Conservation (phyloP, 2,113 vertebrate species). For the Loxodonta africana region DNA sequence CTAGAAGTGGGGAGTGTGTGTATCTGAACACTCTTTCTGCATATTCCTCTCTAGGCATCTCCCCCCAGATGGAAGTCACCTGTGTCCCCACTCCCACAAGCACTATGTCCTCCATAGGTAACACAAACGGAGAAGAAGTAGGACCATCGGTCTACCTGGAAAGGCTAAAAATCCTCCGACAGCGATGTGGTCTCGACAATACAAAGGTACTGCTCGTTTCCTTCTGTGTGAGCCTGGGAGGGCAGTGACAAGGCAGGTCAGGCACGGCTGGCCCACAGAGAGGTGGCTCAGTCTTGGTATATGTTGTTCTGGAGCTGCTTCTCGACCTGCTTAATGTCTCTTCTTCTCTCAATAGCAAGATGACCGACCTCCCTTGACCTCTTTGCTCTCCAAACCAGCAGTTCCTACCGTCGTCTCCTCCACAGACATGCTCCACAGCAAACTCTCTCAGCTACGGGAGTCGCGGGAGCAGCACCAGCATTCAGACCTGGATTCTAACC, state of each 20-base stretch:
- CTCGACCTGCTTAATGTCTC: background rate
- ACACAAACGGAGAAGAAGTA: conserved; percentile 95
- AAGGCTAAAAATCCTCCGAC: conserved; percentile 97
- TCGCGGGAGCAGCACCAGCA: conserved; percentile 97
- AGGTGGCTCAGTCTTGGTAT: accelerated
- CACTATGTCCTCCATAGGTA: conserved; percentile 89
- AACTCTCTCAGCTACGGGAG: conserved; percentile 98
- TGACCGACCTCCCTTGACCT: conserved; percentile 93
- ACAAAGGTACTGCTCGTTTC: conserved; percentile 90
- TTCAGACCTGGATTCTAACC: conserved; percentile 92
- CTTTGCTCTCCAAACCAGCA: conserved; percentile 95
- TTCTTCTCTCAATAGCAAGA: conserved; percentile 85
- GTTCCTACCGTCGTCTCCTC: conserved; percentile 94
- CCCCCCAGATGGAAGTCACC: conserved; percentile 91
- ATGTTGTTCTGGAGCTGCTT: background rate
- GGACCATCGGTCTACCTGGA: conserved; percentile 98
- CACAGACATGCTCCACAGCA: conserved; percentile 99
- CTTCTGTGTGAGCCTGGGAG: background rate
- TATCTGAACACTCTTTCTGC: background rate
- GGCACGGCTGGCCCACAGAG: background rate
- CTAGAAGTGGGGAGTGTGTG: accelerated
- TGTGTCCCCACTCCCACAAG: conserved; percentile 88
- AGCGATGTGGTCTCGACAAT: conserved; percentile 97
- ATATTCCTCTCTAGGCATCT: conserved; percentile 90
- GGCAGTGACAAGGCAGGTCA: background rate